phyloP scores from a whole-genome alignment of 2,797 vertebrate genomes.

The Bradypus variegatus region DNA sequence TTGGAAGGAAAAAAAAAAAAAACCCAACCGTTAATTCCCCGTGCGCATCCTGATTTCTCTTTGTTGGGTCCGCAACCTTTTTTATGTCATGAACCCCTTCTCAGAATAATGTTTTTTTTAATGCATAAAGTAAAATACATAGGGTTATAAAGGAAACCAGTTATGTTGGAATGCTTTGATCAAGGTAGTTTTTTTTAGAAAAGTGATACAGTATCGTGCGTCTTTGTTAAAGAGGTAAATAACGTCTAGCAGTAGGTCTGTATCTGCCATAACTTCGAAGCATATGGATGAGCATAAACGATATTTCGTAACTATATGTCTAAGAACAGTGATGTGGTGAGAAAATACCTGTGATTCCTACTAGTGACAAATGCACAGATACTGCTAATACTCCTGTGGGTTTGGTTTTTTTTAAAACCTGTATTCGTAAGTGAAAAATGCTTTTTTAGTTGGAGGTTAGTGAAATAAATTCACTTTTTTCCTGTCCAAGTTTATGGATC shows the following conservation, averaged over 20 bases:
- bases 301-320: neutral
- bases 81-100: neutral
- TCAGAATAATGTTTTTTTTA: neutral
- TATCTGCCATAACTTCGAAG: neutral
- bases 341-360: neutral
- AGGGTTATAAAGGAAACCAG: neutral
- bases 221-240: neutral
- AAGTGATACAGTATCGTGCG: neutral
- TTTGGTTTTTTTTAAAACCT: neutral
- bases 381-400: neutral
- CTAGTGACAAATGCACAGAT: neutral
- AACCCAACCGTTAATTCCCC: neutral
- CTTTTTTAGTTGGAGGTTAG: neutral
- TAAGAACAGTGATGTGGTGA: neutral
- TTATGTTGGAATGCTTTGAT: neutral
- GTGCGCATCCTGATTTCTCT: neutral
- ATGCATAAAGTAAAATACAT: neutral
- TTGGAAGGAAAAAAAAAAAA: neutral
- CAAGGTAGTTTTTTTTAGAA: neutral
- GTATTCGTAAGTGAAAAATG: conserved; percentile 30
- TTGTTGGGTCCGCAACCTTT: neutral
- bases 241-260: neutral
- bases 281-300: neutral
- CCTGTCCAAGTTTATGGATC: neutral
- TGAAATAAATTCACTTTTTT: neutral